A percentile compares a stretch with the other conserved stretches of the same genome.
These are phyloP conservation scores for Eristalinus sepulchralis DNA, from an alignment of 2,888 invertebrate species.

Conservation along the genomic window DNA sequence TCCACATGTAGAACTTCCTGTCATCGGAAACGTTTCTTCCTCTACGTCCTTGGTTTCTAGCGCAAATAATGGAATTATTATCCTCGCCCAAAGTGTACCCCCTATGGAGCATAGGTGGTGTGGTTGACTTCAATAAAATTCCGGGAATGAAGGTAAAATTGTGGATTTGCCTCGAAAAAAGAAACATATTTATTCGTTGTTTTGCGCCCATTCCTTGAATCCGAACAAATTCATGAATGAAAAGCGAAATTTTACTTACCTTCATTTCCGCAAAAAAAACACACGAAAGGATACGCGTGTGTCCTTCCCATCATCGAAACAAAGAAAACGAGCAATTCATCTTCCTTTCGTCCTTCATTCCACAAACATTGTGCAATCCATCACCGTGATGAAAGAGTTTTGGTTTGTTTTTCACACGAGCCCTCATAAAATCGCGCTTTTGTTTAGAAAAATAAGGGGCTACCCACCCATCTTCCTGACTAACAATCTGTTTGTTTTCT, in stretches of 20 bases:
- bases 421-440: conserved; percentile 15
- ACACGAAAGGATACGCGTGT: not conserved
- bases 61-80: conserved; percentile 12
- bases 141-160: conserved; percentile 16
- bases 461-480: conserved; percentile 1
- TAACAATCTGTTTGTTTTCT: conserved; percentile 21
- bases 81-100: conserved; percentile 3
- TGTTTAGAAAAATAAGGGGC: not conserved
- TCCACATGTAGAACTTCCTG: too few relatives aligned
- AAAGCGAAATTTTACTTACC: not conserved
- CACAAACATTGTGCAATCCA: conserved; percentile 39
- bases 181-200: not conserved
- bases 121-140: conserved; percentile 28
- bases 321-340: conserved; percentile 20
- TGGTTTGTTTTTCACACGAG: conserved; percentile 6
- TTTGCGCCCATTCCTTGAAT: not conserved
- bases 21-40: not conserved
- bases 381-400: conserved; percentile 20
- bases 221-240: not conserved
- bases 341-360: not conserved
- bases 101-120: not conserved
- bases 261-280: not conserved
- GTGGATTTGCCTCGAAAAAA: conserved; percentile 14
- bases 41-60: not conserved
- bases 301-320: conserved; percentile 2